Evolutionary conservation across 1,140 invertebrate species (phyloP), one percentile per base, ranked within the genome.

Genomic region (Tetramorium parvispinum): DNA sequence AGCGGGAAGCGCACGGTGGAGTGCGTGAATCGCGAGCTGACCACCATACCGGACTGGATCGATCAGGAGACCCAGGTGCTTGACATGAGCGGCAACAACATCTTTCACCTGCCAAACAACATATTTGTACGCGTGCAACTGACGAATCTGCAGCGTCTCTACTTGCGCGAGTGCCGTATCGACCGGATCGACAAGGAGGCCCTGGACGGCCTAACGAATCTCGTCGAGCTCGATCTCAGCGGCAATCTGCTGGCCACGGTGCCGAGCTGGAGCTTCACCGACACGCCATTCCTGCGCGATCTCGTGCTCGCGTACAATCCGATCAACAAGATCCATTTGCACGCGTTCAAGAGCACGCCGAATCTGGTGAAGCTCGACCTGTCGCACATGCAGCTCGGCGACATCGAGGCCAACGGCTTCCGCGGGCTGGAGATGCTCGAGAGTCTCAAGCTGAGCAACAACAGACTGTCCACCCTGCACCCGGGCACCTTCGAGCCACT

Each of bases 1-100:
- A 97, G 97, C 91, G 98, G 98, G 83, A 98, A 99, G 95, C 97
- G 98, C 91, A 98, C 98, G 32, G 98, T 98, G 27, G 98, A 98
- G 95, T 99, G 98, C 95, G 96, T 97, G 79, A 97, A 98, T 94
- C 96, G 97, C 21, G 97, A 96, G 46, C 96, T 99, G 66, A 98
- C 97, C 87, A 97, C 96, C 55, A 97, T 99, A 83, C 98, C 98
- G 1, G 97, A 97, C 82, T 97, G 96, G 86, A 97, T 98, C 70
- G 97, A 98, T 94, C 96, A 97, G 6, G 98, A 97, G 89, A 98
- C 98, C 10, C 98, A 99, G 96, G 98, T 99, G 85, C 95, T 99
- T 89, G 98, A 98, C 94, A 96, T 98, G 93, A 98, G 97, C 81
- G 97, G 97, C 68, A 99, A 99, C 94, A 97, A 98, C 93, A 96